A percentile compares a stretch with the other conserved stretches of the same genome.
phyloP scores from a whole-genome alignment of 2,888 invertebrate genomes.

The Diaprepes abbreviatus region DNA sequence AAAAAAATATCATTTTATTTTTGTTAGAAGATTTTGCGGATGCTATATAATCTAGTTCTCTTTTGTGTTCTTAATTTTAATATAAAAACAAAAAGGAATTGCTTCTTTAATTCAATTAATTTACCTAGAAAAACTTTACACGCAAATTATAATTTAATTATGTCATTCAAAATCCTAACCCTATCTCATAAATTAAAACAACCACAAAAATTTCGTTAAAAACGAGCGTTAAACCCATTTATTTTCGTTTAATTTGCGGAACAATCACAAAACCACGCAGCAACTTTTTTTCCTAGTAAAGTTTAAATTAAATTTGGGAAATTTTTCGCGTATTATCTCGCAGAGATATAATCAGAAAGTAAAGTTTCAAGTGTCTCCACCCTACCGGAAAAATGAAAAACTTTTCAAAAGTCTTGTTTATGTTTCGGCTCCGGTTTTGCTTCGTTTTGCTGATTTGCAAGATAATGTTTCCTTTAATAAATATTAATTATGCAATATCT shows the following conservation, averaged over 20 bases:
- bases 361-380: slow-evolving; percentile 8
- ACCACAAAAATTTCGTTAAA: slow-evolving; percentile 1
- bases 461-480: no score
- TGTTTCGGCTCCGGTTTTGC: neutral
- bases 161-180: no score
- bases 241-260: slow-evolving; percentile 35
- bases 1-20: no score
- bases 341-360: slow-evolving; percentile 10
- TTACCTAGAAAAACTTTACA: no score
- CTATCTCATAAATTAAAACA: slow-evolving; percentile 8
- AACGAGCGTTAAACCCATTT: slow-evolving; percentile 16
- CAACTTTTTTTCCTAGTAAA: slow-evolving; percentile 1
- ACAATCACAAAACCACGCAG: slow-evolving; percentile 27
- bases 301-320: slow-evolving; percentile 29
- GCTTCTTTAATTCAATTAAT: no score
- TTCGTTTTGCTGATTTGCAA: neutral
- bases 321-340: slow-evolving; percentile 28
- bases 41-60: no score
- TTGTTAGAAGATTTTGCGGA: no score
- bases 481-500: no score
- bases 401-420: slow-evolving; percentile 6
- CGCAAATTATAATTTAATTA: no score
- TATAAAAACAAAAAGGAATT: no score
- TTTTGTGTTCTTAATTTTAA: no score
- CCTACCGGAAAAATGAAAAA: slow-evolving; percentile 10